phyloP scores from a whole-genome alignment of 2,888 invertebrate species.

The Metallyticus violacea region DNA sequence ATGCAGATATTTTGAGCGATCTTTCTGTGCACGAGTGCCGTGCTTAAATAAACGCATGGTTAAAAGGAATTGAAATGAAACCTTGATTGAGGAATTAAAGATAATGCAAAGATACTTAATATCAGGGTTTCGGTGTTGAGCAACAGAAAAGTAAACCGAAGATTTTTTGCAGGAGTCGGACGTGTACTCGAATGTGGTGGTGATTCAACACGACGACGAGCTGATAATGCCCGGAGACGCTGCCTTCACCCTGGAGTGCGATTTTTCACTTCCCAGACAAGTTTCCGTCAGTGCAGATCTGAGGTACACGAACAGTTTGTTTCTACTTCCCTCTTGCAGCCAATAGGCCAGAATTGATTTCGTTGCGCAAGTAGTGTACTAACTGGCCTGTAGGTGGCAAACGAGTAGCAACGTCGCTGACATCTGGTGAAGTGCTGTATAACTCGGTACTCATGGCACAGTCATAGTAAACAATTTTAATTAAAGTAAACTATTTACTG shows the following conservation, averaged over 20 bases:
- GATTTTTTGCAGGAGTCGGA: slow-evolving; percentile 49
- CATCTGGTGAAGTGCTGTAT: neutral
- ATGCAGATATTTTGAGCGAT: too few species aligned
- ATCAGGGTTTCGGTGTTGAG: too few species aligned
- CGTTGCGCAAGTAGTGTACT: too few species aligned
- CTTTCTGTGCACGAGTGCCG: too few species aligned
- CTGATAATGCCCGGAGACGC: slow-evolving; percentile 63
- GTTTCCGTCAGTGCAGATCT: slow-evolving; percentile 54
- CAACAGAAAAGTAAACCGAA: neutral
- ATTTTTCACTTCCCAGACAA: slow-evolving; percentile 56
- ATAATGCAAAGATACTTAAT: too few species aligned
- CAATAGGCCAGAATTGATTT: too few species aligned
- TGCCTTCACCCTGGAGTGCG: slow-evolving; percentile 63
- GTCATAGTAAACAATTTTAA: neutral
- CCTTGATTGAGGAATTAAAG: too few species aligned
- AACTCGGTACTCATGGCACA: neutral
- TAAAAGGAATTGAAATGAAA: too few species aligned
- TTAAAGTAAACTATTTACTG: neutral
- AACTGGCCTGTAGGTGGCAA: slow-evolving; percentile 64
- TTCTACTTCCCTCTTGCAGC: too few species aligned
- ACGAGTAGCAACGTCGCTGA: slow-evolving; percentile 63
- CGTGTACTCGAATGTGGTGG: slow-evolving; percentile 58
- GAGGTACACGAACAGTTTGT: neutral
- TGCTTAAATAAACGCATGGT: too few species aligned
- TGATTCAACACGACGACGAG: slow-evolving; percentile 65